phyloP scores from a whole-genome alignment of 2,888 invertebrate species.

The Acronicta alni region DNA sequence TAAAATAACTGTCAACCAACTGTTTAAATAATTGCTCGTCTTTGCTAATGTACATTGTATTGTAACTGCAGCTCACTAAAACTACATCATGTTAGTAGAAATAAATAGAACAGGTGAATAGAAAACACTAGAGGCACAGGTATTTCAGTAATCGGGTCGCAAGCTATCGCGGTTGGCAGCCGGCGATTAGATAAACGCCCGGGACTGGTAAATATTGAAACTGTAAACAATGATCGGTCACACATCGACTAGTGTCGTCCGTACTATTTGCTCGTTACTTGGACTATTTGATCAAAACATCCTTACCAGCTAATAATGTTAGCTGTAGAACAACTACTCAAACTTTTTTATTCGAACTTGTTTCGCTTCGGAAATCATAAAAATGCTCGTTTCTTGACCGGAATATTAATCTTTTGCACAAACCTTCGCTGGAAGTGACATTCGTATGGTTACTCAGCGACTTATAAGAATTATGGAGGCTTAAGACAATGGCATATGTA shows the following conservation, averaged over 20 bases:
- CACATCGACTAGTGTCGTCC: conserved; percentile 53
- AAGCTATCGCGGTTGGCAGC: conserved; percentile 83
- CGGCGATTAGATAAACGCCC: conserved; percentile 81
- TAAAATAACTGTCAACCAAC: too few relatives aligned
- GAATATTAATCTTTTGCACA: too few relatives aligned
- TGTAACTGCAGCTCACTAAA: background rate
- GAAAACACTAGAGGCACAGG: conserved; percentile 74
- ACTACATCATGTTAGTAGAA: conserved; percentile 44
- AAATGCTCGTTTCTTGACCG: too few relatives aligned
- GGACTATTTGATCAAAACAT: conserved; percentile 35
- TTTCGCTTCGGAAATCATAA: too few relatives aligned
- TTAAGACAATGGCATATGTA: too few relatives aligned
- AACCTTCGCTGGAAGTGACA: too few relatives aligned
- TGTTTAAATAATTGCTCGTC: background rate
- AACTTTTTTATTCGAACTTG: too few relatives aligned
- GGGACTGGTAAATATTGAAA: conserved; percentile 82
- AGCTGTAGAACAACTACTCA: background rate
- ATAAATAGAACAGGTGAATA: conserved; percentile 81
- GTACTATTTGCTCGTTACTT: conserved; percentile 39
- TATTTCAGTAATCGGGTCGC: conserved; percentile 86
- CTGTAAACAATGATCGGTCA: conserved; percentile 76
- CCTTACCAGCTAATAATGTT: conserved; percentile 23
- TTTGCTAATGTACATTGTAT: background rate
- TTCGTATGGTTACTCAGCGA: too few relatives aligned
- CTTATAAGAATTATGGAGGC: too few relatives aligned